These are phyloP conservation scores for Cheracebus regulus DNA, from an alignment of 2,797 vertebrate genomes.

Conservation along the genomic window DNA sequence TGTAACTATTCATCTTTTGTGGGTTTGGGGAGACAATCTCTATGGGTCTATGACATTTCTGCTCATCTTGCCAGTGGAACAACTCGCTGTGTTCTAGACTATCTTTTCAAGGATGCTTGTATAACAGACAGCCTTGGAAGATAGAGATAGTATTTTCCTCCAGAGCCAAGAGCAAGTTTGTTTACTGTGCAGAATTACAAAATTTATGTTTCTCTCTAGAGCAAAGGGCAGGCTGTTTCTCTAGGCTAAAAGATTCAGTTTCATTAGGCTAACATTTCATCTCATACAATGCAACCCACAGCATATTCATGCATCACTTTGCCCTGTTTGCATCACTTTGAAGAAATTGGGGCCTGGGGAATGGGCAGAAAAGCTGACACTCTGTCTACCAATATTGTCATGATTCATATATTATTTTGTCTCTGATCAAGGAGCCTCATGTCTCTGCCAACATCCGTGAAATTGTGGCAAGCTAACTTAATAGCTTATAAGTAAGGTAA, in stretches of 20 bases:
- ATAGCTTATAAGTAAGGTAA: background rate
- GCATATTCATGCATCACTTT: background rate
- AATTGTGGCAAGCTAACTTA: background rate
- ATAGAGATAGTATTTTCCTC: background rate
- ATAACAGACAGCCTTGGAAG: background rate
- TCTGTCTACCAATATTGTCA: background rate
- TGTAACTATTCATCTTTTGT: background rate
- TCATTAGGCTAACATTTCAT: background rate
- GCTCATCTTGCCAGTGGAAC: background rate
- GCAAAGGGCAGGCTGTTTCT: background rate
- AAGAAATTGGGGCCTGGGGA: background rate
- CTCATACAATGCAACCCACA: background rate
- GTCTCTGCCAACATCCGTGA: background rate
- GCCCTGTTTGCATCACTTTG: background rate
- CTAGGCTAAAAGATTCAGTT: background rate
- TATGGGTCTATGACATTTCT: background rate
- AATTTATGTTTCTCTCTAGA: background rate
- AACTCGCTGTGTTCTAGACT: background rate
- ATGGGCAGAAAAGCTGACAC: background rate
- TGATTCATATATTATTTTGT: conserved; percentile 3
- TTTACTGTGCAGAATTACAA: background rate
- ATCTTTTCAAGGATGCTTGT: background rate
- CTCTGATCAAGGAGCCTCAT: background rate
- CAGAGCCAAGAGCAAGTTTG: background rate
- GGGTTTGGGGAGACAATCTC: background rate